Evolutionary conservation across 2,113 vertebrate genomes (phyloP), one percentile per base, ranked within the genome.

Genomic region (Periophthalmus modestus): DNA sequence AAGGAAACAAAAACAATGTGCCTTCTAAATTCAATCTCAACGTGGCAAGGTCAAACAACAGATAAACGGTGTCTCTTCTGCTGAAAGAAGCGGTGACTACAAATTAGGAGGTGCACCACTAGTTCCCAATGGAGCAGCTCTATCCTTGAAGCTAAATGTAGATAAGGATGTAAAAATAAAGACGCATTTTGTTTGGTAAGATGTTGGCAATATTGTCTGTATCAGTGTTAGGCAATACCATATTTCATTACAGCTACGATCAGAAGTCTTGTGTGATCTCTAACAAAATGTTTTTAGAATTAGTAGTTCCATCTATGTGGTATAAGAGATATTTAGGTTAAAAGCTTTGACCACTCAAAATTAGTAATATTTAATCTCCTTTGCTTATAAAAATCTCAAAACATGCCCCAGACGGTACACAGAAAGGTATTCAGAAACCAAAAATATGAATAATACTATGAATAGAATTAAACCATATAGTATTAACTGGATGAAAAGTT

Each of bases 1-100:
- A 43, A 23, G 11, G 36, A 39, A 74, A 75, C 62, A 18, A 67
- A 68, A 68, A 21, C 0, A 74, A 62, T 46, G 33, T 48, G 18
- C 43, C 62, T 48, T 48, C 47, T 43, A 81, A 7, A 75, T n/a
- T 54, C 15, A 74, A 74, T 47, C 54, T 28, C 36, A 67, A 71
- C 75, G 58, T 57, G 47, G 48, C 63, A 73, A 75, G 73, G 77
- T 83, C 69, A 69, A 67, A 69, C 19, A 50, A 71, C 21, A 79
- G 58, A 59, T 61, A 67, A 73, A 70, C 61, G 0, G 6, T 15
- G 16, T 13, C 47, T 21, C 15, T 66, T 46, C 43, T 62, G 16
- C 55, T 71, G 48, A 66, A 76, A 76, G 54, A 50, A 68, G 21
- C 1, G 19, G 23, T 43, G 55, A 33, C 43, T 36, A n/a, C 24